Evolutionary conservation across 2,113 vertebrate species (phyloP).

Genomic region (Puffinus mauretanicus): DNA sequence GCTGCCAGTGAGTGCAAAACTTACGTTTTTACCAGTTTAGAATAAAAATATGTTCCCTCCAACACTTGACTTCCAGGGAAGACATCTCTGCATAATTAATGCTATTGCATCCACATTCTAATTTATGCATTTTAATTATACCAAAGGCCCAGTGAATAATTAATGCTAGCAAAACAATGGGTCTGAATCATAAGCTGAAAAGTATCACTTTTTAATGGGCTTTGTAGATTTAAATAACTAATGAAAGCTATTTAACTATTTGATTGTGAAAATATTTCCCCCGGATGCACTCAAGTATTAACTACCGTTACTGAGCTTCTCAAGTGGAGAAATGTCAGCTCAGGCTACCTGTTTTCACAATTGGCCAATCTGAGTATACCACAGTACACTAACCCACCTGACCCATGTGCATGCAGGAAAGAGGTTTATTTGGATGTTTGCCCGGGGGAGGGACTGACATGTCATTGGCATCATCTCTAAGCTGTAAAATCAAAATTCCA

Average conservation of each 20-base stretch:
- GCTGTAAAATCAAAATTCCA: neutral
- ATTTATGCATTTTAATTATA: constrained; percentile 63
- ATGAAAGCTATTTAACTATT: constrained; percentile 49
- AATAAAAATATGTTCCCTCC: neutral
- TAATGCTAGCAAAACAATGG: constrained; percentile 41
- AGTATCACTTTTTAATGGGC: constrained; percentile 31
- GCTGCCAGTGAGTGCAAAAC: neutral
- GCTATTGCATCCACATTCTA: constrained; percentile 16
- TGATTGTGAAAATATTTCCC: constrained; percentile 1
- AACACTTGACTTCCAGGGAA: neutral
- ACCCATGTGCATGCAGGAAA: neutral
- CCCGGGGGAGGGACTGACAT: neutral
- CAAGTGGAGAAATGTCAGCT: neutral
- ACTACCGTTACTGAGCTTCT: neutral
- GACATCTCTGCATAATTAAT: constrained; percentile 42
- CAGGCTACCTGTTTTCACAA: neutral
- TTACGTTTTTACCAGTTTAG: constrained; percentile 11
- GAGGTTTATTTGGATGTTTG: neutral
- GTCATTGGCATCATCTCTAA: neutral
- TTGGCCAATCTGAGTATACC: neutral
- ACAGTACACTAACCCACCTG: neutral
- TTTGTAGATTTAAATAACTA: constrained; percentile 38
- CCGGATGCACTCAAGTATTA: neutral
- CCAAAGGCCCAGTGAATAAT: constrained; percentile 34
- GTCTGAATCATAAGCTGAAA: constrained; percentile 37